Evolutionary conservation across 2,113 vertebrate genomes (phyloP).

Genomic region (Coreoperca whiteheadi): DNA sequence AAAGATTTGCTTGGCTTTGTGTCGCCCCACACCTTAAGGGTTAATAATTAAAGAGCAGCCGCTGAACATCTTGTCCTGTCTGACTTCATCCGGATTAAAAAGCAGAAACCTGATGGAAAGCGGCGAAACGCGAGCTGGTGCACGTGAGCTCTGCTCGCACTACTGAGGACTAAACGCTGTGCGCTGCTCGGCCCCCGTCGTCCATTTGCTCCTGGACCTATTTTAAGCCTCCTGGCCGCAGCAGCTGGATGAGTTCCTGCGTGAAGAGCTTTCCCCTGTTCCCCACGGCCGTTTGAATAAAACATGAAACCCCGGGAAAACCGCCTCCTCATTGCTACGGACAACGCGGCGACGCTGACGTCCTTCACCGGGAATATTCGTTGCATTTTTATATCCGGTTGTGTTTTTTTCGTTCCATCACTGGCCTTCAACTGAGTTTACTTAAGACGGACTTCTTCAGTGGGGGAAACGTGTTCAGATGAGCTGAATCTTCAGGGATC

Average conservation of each 20-base stretch:
- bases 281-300: conserved; percentile 50
- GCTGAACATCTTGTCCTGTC: too few relatives aligned
- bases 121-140: background rate
- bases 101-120: too few relatives aligned
- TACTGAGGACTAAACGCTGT: conserved; percentile 11
- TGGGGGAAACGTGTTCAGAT: background rate
- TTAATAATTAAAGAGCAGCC: too few relatives aligned
- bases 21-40: too few relatives aligned
- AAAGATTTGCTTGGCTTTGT: too few relatives aligned
- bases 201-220: conserved; percentile 30
- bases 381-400: background rate
- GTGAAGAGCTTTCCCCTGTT: conserved; percentile 54
- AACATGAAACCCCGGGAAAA: conserved; percentile 54
- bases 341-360: background rate
- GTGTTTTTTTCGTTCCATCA: background rate
- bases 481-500: background rate
- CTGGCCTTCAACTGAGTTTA: background rate
- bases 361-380: background rate
- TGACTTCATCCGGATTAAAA: too few relatives aligned
- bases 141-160: background rate
- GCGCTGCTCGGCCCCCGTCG: background rate
- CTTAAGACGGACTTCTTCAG: background rate
- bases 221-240: conserved; percentile 28
- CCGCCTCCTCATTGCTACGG: conserved; percentile 12
- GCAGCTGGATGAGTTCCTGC: conserved; percentile 33